Conservation (phyloP, 2,797 vertebrate genomes). For the Sardinella longiceps region DNA sequence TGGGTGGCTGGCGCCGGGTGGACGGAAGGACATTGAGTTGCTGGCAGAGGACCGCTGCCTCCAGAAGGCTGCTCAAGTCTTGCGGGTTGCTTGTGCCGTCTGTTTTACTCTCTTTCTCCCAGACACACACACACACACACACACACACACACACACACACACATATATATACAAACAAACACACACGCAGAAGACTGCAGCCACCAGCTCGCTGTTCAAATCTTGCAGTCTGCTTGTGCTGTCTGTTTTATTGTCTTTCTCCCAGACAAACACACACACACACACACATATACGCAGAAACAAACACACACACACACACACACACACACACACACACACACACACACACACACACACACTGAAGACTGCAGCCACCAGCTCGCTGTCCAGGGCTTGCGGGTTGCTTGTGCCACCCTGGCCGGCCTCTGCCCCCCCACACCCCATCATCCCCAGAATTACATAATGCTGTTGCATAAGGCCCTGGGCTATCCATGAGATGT, state of each 20-base stretch:
- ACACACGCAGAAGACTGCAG: background rate
- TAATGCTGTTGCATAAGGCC: conserved; percentile 55
- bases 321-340: background rate
- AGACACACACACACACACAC: background rate
- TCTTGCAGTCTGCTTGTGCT: no score
- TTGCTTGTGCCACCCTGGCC: background rate
- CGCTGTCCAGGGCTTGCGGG: background rate
- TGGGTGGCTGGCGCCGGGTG: no score
- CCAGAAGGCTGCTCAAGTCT: no score
- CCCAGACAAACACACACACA: background rate
- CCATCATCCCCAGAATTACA: conserved; percentile 41
- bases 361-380: no score
- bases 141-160: background rate
- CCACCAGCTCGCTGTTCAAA: no score
- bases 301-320: background rate
- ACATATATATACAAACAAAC: no score
- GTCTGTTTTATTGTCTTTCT: background rate
- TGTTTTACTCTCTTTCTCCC: background rate
- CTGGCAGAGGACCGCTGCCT: no score
- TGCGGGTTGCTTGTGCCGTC: background rate
- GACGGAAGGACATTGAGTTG: no score
- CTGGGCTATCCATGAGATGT: background rate
- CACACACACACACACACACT: background rate
- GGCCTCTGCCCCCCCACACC: conserved; percentile 3
- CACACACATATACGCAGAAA: background rate